Evolutionary conservation across 2,888 invertebrate genomes (phyloP).

Genomic region (Morinoia aosen): DNA sequence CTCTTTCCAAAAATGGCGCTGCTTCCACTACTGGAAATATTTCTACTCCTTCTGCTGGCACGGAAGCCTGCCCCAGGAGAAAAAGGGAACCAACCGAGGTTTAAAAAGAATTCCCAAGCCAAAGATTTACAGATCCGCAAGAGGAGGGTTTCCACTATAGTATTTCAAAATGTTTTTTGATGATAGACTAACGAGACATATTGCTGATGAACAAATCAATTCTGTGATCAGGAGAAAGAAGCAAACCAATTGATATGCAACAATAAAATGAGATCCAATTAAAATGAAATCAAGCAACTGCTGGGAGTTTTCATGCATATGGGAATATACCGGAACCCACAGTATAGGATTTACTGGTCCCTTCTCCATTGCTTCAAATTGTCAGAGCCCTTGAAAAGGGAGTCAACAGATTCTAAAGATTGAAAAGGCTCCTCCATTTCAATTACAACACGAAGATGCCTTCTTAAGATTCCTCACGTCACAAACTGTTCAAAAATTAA

Average conservation of each 20-base stretch:
- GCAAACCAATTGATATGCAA: background rate
- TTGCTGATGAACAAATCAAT: background rate
- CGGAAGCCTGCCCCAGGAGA: too few species aligned
- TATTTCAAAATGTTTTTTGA: too few species aligned
- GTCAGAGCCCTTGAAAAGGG: background rate
- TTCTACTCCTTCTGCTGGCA: too few species aligned
- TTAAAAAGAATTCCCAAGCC: too few species aligned
- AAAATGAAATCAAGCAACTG: background rate
- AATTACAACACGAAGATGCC: slow-evolving; percentile 11
- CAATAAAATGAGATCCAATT: background rate
- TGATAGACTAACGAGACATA: too few species aligned
- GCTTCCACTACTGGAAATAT: too few species aligned
- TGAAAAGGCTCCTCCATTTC: slow-evolving; percentile 34
- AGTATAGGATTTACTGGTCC: background rate
- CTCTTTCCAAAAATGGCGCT: too few species aligned
- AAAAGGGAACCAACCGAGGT: too few species aligned
- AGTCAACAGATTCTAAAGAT: background rate
- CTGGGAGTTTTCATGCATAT: background rate
- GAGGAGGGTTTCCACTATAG: too few species aligned
- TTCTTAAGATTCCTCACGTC: background rate
- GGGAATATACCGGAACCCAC: background rate
- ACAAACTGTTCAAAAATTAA: background rate
- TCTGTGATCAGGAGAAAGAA: background rate
- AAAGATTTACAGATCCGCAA: too few species aligned
- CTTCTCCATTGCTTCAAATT: background rate